Percentiles rank a stretch among this genome's conserved stretches.
Conservation (phyloP, 2,888 invertebrate species). For the Anodontia alba region DNA sequence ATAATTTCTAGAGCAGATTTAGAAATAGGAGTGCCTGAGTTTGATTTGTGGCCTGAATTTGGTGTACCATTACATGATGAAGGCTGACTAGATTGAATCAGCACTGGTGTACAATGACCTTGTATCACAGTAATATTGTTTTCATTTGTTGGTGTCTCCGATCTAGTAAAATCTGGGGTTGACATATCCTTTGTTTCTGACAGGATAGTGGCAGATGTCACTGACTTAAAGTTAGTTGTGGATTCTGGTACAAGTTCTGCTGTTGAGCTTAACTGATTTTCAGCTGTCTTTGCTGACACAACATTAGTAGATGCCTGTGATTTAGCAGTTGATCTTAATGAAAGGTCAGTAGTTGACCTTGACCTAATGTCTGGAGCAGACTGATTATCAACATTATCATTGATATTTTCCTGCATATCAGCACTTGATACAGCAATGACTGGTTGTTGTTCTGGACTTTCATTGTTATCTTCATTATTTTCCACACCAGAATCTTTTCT, state of each 20-base stretch:
- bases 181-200: neutral
- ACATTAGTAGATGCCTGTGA: neutral
- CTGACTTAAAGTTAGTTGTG: neutral
- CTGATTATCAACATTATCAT: neutral
- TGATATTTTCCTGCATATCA: neutral
- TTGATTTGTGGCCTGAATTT: neutral
- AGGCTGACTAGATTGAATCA: neutral
- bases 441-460: neutral
- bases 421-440: neutral
- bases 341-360: neutral
- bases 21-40: constrained; percentile 21
- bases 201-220: neutral
- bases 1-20: constrained; percentile 69
- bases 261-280: neutral
- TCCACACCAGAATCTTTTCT: neutral
- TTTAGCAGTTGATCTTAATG: neutral
- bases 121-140: neutral
- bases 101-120: constrained; percentile 14
- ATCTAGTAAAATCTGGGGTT: neutral
- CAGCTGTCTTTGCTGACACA: neutral
- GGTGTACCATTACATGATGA: neutral
- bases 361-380: neutral
- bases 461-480: neutral
- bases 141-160: neutral
- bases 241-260: neutral